Conservation (phyloP, 2,888 invertebrate genomes). For the Heliconius hortense region DNA sequence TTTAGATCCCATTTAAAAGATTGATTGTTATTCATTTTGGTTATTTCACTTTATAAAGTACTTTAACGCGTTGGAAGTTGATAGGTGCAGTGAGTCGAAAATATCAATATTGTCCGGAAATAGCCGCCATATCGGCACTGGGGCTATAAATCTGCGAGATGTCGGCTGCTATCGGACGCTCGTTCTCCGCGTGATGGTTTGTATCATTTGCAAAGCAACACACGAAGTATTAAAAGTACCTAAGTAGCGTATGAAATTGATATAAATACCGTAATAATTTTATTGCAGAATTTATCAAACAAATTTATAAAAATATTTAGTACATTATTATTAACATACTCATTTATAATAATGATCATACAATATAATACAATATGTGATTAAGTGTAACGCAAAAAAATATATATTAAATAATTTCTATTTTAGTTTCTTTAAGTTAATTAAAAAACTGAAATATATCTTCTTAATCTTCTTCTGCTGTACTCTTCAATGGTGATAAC, state of each 20-base stretch:
- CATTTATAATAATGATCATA: too few species aligned
- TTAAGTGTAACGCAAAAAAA: background rate
- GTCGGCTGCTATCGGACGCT: constrained; percentile 74
- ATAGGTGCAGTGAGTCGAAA: constrained; percentile 69
- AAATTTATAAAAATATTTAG: background rate
- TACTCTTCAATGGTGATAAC: background rate
- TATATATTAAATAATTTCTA: background rate
- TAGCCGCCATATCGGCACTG: constrained; percentile 66
- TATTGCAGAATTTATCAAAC: background rate
- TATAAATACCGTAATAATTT: constrained; percentile 20
- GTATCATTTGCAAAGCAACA: constrained; percentile 79
- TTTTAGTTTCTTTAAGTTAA: too few species aligned
- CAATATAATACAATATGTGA: too few species aligned
- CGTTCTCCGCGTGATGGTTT: constrained; percentile 77
- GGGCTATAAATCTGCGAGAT: constrained; percentile 75
- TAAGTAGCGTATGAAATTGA: constrained; percentile 31
- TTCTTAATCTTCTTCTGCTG: background rate
- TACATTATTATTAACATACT: background rate
- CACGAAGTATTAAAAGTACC: constrained; percentile 69
- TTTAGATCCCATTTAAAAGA: constrained; percentile 45
- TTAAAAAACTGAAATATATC: too few species aligned
- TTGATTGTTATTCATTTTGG: constrained; percentile 54
- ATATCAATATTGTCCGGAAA: constrained; percentile 76
- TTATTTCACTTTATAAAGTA: constrained; percentile 64
- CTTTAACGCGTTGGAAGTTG: constrained; percentile 72